phyloP scores from a whole-genome alignment of 2,113 vertebrate species.

The Mormoops blainvillei region DNA sequence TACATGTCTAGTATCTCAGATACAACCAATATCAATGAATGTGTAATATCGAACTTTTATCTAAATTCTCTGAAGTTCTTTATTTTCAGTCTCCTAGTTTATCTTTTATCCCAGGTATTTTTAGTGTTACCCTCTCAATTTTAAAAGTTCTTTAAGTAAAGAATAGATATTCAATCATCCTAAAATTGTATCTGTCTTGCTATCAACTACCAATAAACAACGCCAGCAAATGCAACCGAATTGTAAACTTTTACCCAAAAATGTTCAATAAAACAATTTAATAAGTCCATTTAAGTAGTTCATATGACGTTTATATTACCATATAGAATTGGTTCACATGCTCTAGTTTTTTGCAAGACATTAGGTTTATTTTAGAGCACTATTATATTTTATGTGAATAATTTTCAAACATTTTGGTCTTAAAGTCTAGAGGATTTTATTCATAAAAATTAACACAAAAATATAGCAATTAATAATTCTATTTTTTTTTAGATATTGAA shows the following conservation, averaged over 20 bases:
- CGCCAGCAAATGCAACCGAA: neutral
- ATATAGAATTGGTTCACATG: neutral
- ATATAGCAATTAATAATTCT: neutral
- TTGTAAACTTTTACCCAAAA: neutral
- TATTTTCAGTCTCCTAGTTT: neutral
- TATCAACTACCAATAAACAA: neutral
- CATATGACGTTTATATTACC: neutral
- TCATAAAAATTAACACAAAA: neutral
- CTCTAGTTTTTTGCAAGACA: neutral
- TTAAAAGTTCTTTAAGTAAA: neutral
- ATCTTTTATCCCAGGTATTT: neutral
- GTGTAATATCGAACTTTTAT: neutral
- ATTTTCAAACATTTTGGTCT: neutral
- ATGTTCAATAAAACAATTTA: neutral
- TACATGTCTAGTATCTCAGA: neutral
- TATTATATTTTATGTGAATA: neutral
- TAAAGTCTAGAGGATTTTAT: neutral
- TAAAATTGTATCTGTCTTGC: neutral
- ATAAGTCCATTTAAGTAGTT: neutral
- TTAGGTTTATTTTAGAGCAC: neutral
- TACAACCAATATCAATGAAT: neutral
- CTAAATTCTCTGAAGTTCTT: neutral
- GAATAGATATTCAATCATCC: neutral
- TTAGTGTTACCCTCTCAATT: neutral
- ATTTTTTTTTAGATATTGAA: neutral